These are phyloP conservation scores for Dryocosmus kuriphilus DNA, from an alignment of 2,888 invertebrate genomes.

Conservation along the genomic window DNA sequence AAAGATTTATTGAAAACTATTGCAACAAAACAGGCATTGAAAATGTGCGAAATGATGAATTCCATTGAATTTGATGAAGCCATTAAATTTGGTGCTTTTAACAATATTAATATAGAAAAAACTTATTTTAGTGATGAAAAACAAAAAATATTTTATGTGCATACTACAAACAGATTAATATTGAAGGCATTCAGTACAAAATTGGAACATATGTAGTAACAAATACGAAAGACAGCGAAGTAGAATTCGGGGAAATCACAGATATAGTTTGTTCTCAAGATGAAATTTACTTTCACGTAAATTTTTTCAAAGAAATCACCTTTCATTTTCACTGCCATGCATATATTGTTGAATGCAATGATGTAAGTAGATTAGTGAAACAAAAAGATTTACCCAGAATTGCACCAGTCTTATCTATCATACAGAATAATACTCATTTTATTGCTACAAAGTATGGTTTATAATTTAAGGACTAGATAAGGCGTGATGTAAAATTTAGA, in stretches of 20 bases:
- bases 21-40: slow-evolving; percentile 33
- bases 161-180: background rate
- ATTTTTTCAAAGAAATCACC: background rate
- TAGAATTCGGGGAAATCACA: background rate
- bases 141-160: background rate
- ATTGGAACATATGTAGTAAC: background rate
- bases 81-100: background rate
- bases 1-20: slow-evolving; percentile 41
- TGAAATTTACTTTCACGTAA: background rate
- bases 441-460: no score
- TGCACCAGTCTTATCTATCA: no score
- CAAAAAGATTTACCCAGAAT: no score
- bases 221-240: background rate
- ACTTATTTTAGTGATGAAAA: background rate
- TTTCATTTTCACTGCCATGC: background rate
- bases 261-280: no score
- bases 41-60: slow-evolving; percentile 33
- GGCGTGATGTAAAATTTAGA: no score
- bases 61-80: background rate
- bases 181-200: background rate
- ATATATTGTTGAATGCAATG: background rate
- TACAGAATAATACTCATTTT: no score
- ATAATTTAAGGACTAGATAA: no score
- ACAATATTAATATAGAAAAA: background rate
- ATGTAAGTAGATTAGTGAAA: background rate